Evolutionary conservation across 2,113 vertebrate species (phyloP), one percentile per base, ranked within the genome.

Genomic region (Passer montanus): DNA sequence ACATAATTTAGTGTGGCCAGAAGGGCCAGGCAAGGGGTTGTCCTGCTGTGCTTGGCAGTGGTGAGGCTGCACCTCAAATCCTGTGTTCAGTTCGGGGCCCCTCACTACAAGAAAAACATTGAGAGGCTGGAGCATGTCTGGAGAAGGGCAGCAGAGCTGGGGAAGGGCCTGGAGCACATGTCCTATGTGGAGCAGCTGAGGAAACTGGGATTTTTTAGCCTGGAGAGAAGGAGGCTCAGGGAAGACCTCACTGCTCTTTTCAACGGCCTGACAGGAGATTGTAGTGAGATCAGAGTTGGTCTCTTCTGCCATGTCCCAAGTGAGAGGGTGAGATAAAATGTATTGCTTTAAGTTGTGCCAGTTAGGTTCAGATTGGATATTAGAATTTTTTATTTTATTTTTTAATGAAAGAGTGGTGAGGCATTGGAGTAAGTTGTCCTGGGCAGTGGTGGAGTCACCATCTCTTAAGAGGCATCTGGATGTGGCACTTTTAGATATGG

Each of bases 111-210:
- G 10, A 59, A 74, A 8, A 27, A 26, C 13, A 41, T 6, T 67
- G 53, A 46, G 39, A 24, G 7, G 46, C 46, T 75, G 46, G 33
- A 44, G 7, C 0, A 0, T 4, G 33, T 46, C 28, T 33, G n/a
- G 7, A 39, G 27, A 52, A 20, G 0, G 44, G 37, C 77, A 52
- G 1, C 0, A 0, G 27, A 59, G 22, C 37, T 59, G 68, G 15
- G 2, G 28, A 60, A 46, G 19, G 44, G n/a, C 20, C 19, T 46
- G 69, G 46, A 68, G 33, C n/a, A 30, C 23, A 28, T 16, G 6
- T 39, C 7, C 17, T 30, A 0, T 15, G n/a, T 15, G 52, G 19
- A 75, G 20, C 12, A 33, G 60, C 37, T 59, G 60, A 67, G 33
- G 19, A 15, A 67, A 1, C 20, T 68, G 53, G 7, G 21, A 8